Percentiles rank a stretch among this genome's conserved stretches.
Conservation (phyloP, 2,113 vertebrate genomes). For the Peromyscus maniculatus region DNA sequence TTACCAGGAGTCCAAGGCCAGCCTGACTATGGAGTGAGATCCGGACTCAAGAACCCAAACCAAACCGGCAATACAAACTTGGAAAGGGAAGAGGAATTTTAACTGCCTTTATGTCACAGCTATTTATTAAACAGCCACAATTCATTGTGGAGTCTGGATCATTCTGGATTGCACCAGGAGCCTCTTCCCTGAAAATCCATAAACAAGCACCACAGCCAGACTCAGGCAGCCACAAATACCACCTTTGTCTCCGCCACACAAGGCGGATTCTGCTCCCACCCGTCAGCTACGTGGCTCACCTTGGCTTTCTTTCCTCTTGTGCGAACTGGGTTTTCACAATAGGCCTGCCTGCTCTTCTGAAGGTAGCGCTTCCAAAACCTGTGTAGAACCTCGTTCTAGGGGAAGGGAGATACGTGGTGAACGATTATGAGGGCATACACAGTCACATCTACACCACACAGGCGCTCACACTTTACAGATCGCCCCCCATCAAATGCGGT, state of each 20-base stretch:
- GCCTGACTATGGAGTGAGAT: not conserved
- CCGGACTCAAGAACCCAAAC: not conserved
- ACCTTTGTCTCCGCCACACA: not conserved
- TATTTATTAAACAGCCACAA: not conserved
- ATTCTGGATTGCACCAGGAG: not conserved
- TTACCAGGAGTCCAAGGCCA: not conserved
- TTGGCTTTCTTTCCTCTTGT: constrained; percentile 66
- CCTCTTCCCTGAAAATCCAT: not conserved
- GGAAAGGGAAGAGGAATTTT: not conserved
- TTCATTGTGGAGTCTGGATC: not conserved
- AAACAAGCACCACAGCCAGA: not conserved
- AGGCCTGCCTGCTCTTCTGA: constrained; percentile 93
- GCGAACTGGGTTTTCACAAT: constrained; percentile 83
- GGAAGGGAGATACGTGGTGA: constrained; percentile 47
- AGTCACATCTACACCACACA: not conserved
- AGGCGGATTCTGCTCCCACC: not conserved
- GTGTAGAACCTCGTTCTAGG: constrained; percentile 91
- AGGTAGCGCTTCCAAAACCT: constrained; percentile 94
- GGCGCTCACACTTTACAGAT: not conserved
- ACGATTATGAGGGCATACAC: not conserved
- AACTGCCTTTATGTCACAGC: constrained; percentile 20
- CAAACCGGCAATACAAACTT: not conserved
- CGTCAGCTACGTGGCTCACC: constrained; percentile 76
- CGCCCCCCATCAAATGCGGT: not conserved
- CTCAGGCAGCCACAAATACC: not conserved